Percentiles rank a stretch among this genome's conserved stretches.
These are phyloP conservation scores for Drosophila subobscura DNA, from an alignment of 1,140 invertebrate genomes.

Conservation along the genomic window DNA sequence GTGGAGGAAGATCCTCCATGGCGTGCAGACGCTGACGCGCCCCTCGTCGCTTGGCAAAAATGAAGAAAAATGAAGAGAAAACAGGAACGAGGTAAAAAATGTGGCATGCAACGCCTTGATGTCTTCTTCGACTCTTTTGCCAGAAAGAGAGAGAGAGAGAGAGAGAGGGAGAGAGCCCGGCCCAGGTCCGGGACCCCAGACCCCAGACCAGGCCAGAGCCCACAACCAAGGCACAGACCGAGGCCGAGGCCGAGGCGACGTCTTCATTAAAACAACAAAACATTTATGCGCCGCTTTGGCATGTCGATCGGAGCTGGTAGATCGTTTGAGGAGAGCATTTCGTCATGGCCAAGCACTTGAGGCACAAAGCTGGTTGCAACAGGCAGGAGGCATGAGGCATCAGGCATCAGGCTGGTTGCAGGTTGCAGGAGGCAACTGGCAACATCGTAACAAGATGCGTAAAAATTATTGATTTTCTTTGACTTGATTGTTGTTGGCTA, in stretches of 20 bases:
- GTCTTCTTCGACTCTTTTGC: slow-evolving; percentile 56
- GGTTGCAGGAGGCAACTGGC: slow-evolving; percentile 15
- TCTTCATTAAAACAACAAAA: slow-evolving; percentile 83
- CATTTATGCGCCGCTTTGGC: slow-evolving; percentile 81
- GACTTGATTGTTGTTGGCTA: slow-evolving; percentile 82
- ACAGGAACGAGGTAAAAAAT: slow-evolving; percentile 59
- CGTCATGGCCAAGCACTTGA: slow-evolving; percentile 44
- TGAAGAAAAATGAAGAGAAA: slow-evolving; percentile 19
- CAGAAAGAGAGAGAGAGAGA: no score
- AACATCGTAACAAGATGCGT: slow-evolving; percentile 82
- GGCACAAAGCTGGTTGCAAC: not conserved
- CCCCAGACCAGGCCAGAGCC: slow-evolving; percentile 30
- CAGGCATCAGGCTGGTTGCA: no score
- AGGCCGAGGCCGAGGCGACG: slow-evolving; percentile 30
- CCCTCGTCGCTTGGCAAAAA: slow-evolving; percentile 61
- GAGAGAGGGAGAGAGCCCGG: no score
- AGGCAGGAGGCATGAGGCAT: not conserved
- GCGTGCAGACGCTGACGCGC: slow-evolving; percentile 77
- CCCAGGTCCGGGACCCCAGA: slow-evolving; percentile 9
- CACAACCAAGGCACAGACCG: slow-evolving; percentile 27
- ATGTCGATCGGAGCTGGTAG: slow-evolving; percentile 57
- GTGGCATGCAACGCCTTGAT: slow-evolving; percentile 81
- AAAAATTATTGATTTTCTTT: slow-evolving; percentile 83
- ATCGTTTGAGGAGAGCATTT: slow-evolving; percentile 52
- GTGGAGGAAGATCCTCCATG: slow-evolving; percentile 37